phyloP scores from a whole-genome alignment of 1,140 invertebrate genomes.

The Battus philenor region DNA sequence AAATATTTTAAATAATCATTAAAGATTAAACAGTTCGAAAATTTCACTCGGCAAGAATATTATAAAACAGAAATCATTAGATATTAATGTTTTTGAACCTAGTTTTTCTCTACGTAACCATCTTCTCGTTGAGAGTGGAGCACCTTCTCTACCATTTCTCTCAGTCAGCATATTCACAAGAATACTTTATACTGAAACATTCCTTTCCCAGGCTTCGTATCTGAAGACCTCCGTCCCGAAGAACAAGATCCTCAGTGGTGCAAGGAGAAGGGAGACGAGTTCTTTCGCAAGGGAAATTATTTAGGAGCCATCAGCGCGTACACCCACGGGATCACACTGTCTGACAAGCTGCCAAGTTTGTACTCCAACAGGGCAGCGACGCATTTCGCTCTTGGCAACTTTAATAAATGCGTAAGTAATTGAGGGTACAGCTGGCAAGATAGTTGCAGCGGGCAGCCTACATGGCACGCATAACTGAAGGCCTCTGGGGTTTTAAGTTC shows the following conservation, averaged over 20 bases:
- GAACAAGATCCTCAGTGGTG: conserved; percentile 90
- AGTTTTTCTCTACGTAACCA: too few relatives aligned
- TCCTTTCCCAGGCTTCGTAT: conserved; percentile 76
- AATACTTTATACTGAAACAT: not conserved
- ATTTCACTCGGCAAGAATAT: too few relatives aligned
- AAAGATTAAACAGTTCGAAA: too few relatives aligned
- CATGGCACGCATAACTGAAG: too few relatives aligned
- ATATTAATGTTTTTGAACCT: too few relatives aligned
- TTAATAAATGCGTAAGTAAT: conserved; percentile 80
- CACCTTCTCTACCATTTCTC: too few relatives aligned
- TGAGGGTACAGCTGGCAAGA: too few relatives aligned
- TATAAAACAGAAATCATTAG: too few relatives aligned
- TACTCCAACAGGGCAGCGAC: conserved; percentile 86
- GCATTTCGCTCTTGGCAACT: conserved; percentile 85
- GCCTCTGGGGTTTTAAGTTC: too few relatives aligned
- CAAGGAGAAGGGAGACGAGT: conserved; percentile 88
- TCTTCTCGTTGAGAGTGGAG: too few relatives aligned
- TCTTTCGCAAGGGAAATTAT: conserved; percentile 85
- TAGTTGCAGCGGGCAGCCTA: too few relatives aligned
- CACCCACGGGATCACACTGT: conserved; percentile 85
- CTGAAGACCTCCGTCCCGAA: conserved; percentile 86
- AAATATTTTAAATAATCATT: too few relatives aligned
- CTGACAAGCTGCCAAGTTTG: conserved; percentile 83
- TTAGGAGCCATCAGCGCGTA: conserved; percentile 89
- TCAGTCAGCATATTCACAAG: not conserved